Evolutionary conservation across 2,113 vertebrate genomes (phyloP).

Genomic region (Cynocephalus volans): DNA sequence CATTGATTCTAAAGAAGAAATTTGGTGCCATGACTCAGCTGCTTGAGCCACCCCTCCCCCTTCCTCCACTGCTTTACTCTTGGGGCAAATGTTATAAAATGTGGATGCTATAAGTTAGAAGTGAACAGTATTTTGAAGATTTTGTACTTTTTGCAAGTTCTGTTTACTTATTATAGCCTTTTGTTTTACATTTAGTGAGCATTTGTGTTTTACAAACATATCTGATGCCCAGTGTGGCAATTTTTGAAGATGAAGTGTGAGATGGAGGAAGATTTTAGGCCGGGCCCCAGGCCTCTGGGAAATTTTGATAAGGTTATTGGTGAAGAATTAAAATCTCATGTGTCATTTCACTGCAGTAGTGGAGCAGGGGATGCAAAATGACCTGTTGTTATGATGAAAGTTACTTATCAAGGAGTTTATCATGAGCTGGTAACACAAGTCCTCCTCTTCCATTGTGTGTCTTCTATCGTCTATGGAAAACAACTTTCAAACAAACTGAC

Average conservation of each 20-base stretch:
- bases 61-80: not conserved
- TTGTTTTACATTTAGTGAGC: slow-evolving; percentile 20
- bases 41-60: not conserved
- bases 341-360: not conserved
- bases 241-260: not conserved
- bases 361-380: not conserved
- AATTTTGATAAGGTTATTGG: not conserved
- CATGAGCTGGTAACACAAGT: not conserved
- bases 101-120: not conserved
- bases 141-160: not conserved
- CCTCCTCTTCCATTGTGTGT: not conserved
- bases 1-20: not conserved
- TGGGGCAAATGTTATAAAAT: not conserved
- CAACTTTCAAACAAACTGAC: not conserved
- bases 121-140: not conserved
- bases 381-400: not conserved
- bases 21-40: not conserved
- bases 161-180: not conserved
- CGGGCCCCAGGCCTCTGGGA: not conserved
- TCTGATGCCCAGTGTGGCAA: not conserved
- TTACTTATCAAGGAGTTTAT: not conserved
- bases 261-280: not conserved
- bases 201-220: not conserved
- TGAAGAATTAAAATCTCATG: not conserved
- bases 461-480: not conserved